phyloP scores from a whole-genome alignment of 2,888 invertebrate genomes.

The Orthonevra nobilis region DNA sequence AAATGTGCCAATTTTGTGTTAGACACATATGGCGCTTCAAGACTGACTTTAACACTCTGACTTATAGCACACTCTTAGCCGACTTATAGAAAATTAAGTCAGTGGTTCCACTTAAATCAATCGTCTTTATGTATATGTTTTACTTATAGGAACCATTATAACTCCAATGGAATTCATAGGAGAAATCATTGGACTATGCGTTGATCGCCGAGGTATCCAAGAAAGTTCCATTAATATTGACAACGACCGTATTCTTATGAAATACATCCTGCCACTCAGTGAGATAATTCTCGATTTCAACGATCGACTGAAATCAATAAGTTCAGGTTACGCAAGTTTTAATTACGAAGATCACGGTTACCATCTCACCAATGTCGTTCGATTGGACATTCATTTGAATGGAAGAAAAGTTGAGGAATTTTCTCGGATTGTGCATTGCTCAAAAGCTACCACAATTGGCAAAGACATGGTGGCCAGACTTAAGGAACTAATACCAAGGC shows the following conservation, averaged over 20 bases:
- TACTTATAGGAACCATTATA: slow-evolving; percentile 88
- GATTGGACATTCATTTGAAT: slow-evolving; percentile 88
- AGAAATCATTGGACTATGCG: slow-evolving; percentile 86
- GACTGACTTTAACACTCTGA: no score
- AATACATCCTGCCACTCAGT: slow-evolving; percentile 91
- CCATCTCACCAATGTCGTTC: slow-evolving; percentile 87
- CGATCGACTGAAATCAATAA: slow-evolving; percentile 92
- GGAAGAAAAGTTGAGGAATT: slow-evolving; percentile 91
- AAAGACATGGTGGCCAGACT: slow-evolving; percentile 87
- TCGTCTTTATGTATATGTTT: no score
- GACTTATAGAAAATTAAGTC: no score
- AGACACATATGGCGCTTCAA: no score
- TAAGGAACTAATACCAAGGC: slow-evolving; percentile 92
- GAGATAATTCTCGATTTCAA: slow-evolving; percentile 98
- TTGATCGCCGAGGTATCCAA: slow-evolving; percentile 86
- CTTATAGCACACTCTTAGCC: no score
- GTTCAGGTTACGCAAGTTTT: slow-evolving; percentile 97
- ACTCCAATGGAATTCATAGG: slow-evolving; percentile 89
- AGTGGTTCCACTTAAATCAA: no score
- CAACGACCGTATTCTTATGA: slow-evolving; percentile 89
- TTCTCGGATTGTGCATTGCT: slow-evolving; percentile 88
- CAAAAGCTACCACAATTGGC: slow-evolving; percentile 84
- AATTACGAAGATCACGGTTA: slow-evolving; percentile 95
- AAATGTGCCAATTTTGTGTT: no score
- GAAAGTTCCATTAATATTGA: slow-evolving; percentile 89